These are phyloP conservation scores for Drosophila pegasa DNA, from an alignment of 2,888 invertebrate genomes.

Conservation along the genomic window DNA sequence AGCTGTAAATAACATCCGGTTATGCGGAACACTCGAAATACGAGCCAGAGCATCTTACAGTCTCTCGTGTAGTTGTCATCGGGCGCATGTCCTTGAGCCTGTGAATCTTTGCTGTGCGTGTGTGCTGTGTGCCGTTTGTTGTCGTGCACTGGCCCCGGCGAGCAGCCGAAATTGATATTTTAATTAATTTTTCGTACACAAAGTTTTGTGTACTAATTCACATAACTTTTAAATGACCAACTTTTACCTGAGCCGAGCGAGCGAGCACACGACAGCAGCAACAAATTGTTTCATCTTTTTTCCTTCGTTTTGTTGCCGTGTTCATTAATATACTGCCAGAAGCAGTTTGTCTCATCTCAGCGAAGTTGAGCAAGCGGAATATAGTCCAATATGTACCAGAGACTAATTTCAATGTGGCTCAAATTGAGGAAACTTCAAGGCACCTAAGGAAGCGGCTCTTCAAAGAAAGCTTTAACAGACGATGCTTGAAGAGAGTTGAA, in stretches of 20 bases:
- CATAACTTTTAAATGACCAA: slow-evolving; percentile 67
- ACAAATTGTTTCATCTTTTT: slow-evolving; percentile 10
- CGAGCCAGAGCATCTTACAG: slow-evolving; percentile 30
- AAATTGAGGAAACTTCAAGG: not conserved
- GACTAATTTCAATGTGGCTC: not conserved
- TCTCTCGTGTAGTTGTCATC: slow-evolving; percentile 43
- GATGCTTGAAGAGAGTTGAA: not conserved
- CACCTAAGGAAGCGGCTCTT: not conserved
- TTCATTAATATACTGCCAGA: slow-evolving; percentile 47
- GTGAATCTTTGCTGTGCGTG: slow-evolving; percentile 18
- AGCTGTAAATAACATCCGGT: slow-evolving; percentile 69
- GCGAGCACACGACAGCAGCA: not conserved
- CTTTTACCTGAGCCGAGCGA: slow-evolving; percentile 50
- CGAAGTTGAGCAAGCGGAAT: slow-evolving; percentile 4
- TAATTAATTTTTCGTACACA: slow-evolving; percentile 67
- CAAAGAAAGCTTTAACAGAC: not conserved
- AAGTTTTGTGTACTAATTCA: slow-evolving; percentile 41
- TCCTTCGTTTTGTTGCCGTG: slow-evolving; percentile 15
- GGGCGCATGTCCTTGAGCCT: slow-evolving; percentile 24
- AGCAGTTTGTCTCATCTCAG: slow-evolving; percentile 24
- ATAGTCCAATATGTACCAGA: slow-evolving; percentile 8
- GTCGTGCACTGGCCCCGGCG: slow-evolving; percentile 49
- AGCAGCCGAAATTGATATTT: slow-evolving; percentile 72
- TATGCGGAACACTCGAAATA: slow-evolving; percentile 31
- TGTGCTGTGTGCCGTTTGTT: slow-evolving; percentile 29